Percentiles rank a stretch among this genome's conserved stretches.
These are phyloP conservation scores for Leucophenga montana DNA, from an alignment of 2,888 invertebrate genomes.

Conservation along the genomic window DNA sequence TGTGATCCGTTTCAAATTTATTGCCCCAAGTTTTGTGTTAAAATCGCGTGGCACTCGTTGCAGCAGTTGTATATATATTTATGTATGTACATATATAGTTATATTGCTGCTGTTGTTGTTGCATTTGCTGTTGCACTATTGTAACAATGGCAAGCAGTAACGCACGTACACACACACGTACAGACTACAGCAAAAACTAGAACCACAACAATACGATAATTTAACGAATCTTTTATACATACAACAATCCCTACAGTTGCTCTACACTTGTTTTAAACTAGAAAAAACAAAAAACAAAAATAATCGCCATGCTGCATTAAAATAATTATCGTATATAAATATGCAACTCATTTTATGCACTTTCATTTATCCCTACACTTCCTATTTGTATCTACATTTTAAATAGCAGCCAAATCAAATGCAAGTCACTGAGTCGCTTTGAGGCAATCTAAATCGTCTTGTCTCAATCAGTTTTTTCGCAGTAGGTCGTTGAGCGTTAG, in stretches of 20 bases:
- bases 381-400: neutral
- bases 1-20: conserved; percentile 71
- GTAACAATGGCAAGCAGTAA: conserved; percentile 32
- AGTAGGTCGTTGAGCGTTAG: conserved; percentile 30
- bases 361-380: neutral
- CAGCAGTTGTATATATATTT: conserved; percentile 17
- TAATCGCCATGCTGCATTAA: too few relatives aligned
- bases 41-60: conserved; percentile 38
- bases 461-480: conserved; percentile 1
- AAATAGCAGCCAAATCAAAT: neutral
- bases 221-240: neutral
- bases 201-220: neutral
- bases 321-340: too few relatives aligned
- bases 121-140: conserved; percentile 46
- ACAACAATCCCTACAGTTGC: neutral
- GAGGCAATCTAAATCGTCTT: neutral
- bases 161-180: too few relatives aligned
- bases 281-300: too few relatives aligned
- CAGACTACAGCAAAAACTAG: neutral
- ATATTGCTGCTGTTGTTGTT: too few relatives aligned
- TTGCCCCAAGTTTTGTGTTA: conserved; percentile 62
- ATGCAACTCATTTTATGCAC: too few relatives aligned
- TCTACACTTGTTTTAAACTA: neutral
- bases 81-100: too few relatives aligned
- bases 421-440: conserved; percentile 18